Evolutionary conservation across 2,888 invertebrate species (phyloP), one percentile per base, ranked within the genome.

Genomic region (Margaritifera margaritifera): DNA sequence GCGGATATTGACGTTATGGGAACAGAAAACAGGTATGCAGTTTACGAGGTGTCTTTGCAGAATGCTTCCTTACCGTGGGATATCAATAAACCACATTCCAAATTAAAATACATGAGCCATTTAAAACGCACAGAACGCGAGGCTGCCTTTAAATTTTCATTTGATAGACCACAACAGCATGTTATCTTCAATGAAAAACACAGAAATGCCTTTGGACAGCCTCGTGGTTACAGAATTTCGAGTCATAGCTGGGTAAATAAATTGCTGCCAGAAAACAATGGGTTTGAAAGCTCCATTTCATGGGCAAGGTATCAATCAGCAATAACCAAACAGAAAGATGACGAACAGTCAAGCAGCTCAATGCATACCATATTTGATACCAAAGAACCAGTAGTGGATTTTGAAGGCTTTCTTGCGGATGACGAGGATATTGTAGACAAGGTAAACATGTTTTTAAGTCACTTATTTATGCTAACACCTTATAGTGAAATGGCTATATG

Each of bases 231-330:
- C 72, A 71, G 85, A 52, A 63, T 87, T 15, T 42, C 42, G 15
- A 42, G 42, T 42, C 11, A 42, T 42, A 42, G 42, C 42, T 42
- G 42, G 42, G 42, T 15, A 42, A 42, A 42, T 42, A 11, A 80
- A 66, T 24, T 83, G 66, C 67, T 84, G 1, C 74, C 80, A 8
- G 72, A 75, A 20, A 77, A 76, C 51, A 56, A 62, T 50, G 77
- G 81, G 19, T 78, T 80, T 24, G 84, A 83, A 56, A 71, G 74
- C n/a, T 76, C 79, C 0, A 71, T 81, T 5, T 68, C 82, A 6
- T 88, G 87, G 86, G 77, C 83, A 4, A 75, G 84, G n/a, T 82
- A 86, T 70, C 84, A 86, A 66, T 56, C 84, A 55, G 84, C 84
- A 0, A 84, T 86, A 1, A 85, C 86, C 0, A 77, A 78, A 42